Conservation (phyloP, 2,113 vertebrate species). For the Urocitellus parryii region DNA sequence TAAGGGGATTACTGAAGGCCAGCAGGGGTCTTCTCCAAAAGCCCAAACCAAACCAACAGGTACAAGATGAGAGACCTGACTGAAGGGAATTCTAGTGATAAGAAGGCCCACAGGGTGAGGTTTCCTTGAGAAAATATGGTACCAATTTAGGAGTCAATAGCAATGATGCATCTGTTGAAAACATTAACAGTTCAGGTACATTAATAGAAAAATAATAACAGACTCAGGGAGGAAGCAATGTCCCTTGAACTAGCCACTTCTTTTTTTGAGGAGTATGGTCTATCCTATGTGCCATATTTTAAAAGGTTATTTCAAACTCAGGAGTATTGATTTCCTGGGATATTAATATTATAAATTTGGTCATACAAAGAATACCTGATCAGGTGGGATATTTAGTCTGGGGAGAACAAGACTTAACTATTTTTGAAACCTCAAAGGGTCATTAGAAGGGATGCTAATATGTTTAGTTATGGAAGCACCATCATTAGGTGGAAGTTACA, state of each 20-base stretch:
- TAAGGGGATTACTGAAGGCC: neutral
- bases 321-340: neutral
- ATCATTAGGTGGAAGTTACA: neutral
- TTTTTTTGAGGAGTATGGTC: neutral
- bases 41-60: neutral
- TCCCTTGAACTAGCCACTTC: neutral
- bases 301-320: neutral
- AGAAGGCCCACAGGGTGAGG: neutral
- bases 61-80: neutral
- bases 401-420: neutral
- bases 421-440: conserved; percentile 11
- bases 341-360: neutral
- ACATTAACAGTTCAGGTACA: neutral
- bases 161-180: neutral
- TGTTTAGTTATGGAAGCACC: neutral
- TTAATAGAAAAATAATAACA: neutral
- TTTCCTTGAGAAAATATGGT: neutral
- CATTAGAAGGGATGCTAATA: neutral
- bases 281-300: neutral
- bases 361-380: neutral
- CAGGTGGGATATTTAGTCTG: neutral
- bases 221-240: neutral
- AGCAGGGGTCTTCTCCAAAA: neutral
- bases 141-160: neutral
- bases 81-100: neutral